These are phyloP conservation scores for Sternarchorhynchus goeldii DNA, from an alignment of 2,797 vertebrate genomes.

Conservation along the genomic window DNA sequence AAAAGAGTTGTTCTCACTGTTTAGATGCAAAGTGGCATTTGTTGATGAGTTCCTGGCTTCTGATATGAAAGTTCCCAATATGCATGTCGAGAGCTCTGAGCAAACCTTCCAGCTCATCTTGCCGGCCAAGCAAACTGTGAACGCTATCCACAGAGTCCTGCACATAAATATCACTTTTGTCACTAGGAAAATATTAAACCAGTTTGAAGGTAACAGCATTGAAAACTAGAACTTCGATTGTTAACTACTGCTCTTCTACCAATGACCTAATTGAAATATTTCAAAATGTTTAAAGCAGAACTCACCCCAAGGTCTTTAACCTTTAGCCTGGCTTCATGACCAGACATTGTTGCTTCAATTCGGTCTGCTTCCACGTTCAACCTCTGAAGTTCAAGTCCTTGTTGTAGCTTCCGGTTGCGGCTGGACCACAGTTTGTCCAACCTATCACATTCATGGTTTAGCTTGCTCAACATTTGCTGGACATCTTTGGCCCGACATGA, in stretches of 20 bases:
- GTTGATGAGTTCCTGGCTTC: conserved; percentile 70
- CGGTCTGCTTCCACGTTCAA: conserved; percentile 78
- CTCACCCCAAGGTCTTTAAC: conserved; percentile 80
- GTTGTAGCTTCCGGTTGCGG: conserved; percentile 69
- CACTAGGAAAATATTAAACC: conserved; percentile 9
- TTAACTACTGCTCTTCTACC: not conserved
- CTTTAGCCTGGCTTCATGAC: conserved; percentile 78
- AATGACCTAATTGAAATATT: not conserved
- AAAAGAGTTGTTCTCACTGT: conserved; percentile 65
- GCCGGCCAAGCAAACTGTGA: conserved; percentile 78
- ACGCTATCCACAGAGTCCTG: conserved; percentile 83
- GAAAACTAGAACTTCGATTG: not conserved
- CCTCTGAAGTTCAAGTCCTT: conserved; percentile 80
- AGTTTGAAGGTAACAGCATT: not conserved
- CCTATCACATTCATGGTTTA: conserved; percentile 67
- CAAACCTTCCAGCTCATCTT: conserved; percentile 79
- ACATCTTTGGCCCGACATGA: conserved; percentile 65
- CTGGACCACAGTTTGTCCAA: conserved; percentile 77
- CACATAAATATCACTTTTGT: conserved; percentile 39
- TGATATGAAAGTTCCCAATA: conserved; percentile 68
- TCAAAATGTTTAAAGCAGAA: not conserved
- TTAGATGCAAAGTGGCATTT: conserved; percentile 72
- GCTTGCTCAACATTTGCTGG: conserved; percentile 63
- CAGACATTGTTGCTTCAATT: conserved; percentile 80
- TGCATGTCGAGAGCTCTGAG: conserved; percentile 73